Percentiles rank a stretch among this genome's conserved stretches.
Evolutionary conservation across 2,797 vertebrate species (phyloP).

Genomic region (Euphonia xanthogaster): DNA sequence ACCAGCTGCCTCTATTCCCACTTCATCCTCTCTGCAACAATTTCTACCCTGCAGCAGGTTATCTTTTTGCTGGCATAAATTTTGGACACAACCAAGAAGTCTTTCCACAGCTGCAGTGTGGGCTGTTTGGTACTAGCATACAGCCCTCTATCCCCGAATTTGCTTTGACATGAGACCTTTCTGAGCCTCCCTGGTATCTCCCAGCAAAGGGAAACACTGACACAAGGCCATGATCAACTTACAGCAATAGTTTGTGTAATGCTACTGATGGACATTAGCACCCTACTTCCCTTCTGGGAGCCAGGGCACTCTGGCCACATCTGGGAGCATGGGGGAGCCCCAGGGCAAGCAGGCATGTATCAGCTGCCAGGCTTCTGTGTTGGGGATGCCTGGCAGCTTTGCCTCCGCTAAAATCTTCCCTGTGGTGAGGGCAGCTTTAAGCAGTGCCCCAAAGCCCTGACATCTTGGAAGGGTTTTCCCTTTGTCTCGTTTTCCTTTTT

Average conservation of each 20-base stretch:
- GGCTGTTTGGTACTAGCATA: not conserved
- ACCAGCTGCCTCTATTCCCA: not conserved
- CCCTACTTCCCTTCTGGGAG: not conserved
- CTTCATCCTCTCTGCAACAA: not conserved
- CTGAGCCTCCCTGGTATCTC: not conserved
- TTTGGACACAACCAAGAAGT: not conserved
- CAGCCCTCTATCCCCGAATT: not conserved
- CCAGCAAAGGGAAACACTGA: not conserved
- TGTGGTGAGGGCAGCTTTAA: not conserved
- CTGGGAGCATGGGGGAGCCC: not conserved
- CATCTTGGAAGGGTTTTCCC: not conserved
- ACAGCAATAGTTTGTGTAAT: not conserved
- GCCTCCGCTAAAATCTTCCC: not conserved
- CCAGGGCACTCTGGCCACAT: not conserved
- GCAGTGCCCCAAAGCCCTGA: not conserved
- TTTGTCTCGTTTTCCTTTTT: conserved; percentile 43
- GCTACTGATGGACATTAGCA: not conserved
- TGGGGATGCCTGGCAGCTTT: not conserved
- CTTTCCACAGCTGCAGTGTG: not conserved
- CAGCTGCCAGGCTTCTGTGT: not conserved
- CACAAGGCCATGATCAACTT: not conserved
- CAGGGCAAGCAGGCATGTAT: not conserved
- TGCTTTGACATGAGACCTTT: not conserved
- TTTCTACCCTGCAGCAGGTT: not conserved
- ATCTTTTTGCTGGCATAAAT: not conserved